Evolutionary conservation across 2,113 vertebrate genomes (phyloP), one percentile per base, ranked within the genome.

Genomic region (Nannospalax galili): DNA sequence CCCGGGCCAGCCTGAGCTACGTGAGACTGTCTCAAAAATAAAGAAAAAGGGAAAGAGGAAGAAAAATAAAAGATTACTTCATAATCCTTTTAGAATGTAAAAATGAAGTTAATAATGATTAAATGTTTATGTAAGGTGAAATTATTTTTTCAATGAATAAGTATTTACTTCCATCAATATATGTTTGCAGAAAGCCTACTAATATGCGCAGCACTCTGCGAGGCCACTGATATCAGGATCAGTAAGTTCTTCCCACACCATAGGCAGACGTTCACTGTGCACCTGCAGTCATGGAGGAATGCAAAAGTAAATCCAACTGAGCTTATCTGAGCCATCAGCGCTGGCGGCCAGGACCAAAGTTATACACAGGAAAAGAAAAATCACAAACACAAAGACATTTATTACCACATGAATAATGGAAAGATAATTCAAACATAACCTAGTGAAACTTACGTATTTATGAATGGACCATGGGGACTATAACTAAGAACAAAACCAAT

Each of bases 371-470:
- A 86, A 40, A 9, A 82, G 52, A n/a, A 64, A 65, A 81, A 79
- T 69, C 91, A 72, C 48, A 58, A 93, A 88, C 78, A 92, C 17
- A 37, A 52, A 90, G 82, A 94, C 56, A 45, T 15, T 75, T 79
- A 60, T 45, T 90, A 35, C 35, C 37, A 95, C 87, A 81, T 67
- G 62, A 96, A 81, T 45, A 30, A 24, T 69, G 56, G 48, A 86
- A 88, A 92, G 77, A 75, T 52, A 58, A 84, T 60, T 60, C 4
- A 30, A 90, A 87, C 35, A 70, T 45, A 95, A 64, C 32, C 52
- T 62, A 87, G 89, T 80, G 90, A 91, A 48, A 20, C 78, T 58
- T 81, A 92, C 35, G 81, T 72, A 80, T 73, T 95, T 90, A 79
- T 56, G 77, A 95, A 88, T 78, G 82, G 85, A 69, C 77, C 48